Percentiles rank a stretch among this genome's conserved stretches.
Evolutionary conservation across 2,797 vertebrate genomes (phyloP).

Genomic region (Pangasius krempfi): DNA sequence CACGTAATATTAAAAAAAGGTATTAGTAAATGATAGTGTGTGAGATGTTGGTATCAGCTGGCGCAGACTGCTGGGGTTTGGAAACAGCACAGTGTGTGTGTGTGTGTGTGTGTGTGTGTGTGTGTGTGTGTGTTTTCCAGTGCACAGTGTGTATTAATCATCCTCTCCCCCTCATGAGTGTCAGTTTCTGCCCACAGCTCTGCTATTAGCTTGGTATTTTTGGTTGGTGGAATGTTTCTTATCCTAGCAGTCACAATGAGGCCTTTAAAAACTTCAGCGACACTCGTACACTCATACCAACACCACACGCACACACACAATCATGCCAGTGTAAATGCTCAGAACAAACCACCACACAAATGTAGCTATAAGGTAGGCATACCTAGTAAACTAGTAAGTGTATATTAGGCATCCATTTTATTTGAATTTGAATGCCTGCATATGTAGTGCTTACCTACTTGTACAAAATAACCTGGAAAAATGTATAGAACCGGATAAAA

Average conservation of each 20-base stretch:
- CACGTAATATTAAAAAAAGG: not conserved
- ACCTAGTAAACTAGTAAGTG: not conserved
- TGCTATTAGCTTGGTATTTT: not conserved
- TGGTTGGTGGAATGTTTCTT: not conserved
- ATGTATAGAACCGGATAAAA: not conserved
- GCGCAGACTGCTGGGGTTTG: not conserved
- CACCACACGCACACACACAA: not conserved
- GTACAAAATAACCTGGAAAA: not conserved
- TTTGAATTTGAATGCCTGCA: not conserved
- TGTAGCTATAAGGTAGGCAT: no score
- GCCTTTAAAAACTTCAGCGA: not conserved
- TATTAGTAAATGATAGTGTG: not conserved
- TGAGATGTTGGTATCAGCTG: not conserved
- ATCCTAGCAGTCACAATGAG: not conserved
- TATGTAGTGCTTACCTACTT: not conserved
- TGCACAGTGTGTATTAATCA: not conserved
- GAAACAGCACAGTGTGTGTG: not conserved
- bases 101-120: not conserved
- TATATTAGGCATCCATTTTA: not conserved
- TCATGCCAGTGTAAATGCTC: not conserved
- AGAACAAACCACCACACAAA: not conserved
- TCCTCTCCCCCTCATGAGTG: not conserved
- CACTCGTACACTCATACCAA: not conserved
- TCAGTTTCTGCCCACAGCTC: conserved; percentile 3
- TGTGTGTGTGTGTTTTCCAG: not conserved